Evolutionary conservation across 2,113 vertebrate genomes (phyloP).

Genomic region (Tragelaphus scriptus): DNA sequence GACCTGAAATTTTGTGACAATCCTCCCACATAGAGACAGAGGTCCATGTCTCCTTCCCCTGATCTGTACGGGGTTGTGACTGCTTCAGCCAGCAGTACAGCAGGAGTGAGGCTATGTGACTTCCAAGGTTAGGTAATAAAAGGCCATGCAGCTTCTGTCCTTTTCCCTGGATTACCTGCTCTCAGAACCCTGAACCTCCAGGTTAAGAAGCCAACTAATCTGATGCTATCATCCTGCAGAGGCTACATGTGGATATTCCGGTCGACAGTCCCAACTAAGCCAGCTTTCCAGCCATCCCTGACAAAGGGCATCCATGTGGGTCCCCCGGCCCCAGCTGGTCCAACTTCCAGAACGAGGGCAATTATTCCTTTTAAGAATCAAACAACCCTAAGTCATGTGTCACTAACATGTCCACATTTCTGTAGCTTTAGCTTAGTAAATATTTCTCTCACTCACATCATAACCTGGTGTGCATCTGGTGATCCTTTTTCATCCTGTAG

Average conservation of each 20-base stretch:
- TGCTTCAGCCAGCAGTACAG: neutral
- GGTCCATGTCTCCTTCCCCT: neutral
- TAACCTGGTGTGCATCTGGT: neutral
- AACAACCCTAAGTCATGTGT: neutral
- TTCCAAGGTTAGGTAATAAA: neutral
- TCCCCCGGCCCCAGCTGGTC: neutral
- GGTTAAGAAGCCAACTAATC: neutral
- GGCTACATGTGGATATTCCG: neutral
- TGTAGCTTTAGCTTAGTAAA: neutral
- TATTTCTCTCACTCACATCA: neutral
- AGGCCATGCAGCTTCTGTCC: neutral
- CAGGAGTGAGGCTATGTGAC: neutral
- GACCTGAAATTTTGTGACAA: neutral
- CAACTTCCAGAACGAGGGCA: neutral
- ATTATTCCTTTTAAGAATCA: neutral
- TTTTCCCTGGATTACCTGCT: neutral
- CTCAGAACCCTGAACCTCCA: neutral
- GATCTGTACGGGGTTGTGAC: neutral
- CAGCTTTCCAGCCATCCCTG: neutral
- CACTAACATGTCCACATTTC: neutral
- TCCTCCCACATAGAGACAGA: neutral
- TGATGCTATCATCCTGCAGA: neutral
- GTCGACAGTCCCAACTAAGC: neutral
- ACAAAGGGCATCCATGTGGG: neutral
- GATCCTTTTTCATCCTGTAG: neutral